Base-by-base conservation (phyloP, 2,888 invertebrate species). In the Gymnocheta viridis region DNA sequence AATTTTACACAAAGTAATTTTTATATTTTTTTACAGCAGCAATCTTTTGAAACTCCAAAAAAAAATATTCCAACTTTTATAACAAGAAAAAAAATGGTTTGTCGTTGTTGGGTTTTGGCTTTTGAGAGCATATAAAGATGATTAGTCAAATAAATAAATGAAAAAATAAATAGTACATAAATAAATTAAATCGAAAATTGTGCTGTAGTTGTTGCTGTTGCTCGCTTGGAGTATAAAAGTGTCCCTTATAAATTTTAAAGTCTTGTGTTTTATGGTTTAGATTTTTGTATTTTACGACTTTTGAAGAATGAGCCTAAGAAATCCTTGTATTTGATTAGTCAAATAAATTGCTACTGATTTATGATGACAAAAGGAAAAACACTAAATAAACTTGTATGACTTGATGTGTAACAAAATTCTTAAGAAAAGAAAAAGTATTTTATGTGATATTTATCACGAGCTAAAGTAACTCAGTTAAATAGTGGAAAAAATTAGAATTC, bases 1-100 rank as follows among this genome's bases (percentile, higher is more conserved):
- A 84, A 82, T 56, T 82, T 38, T 85, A 62, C 54, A 70, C 51
- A 82, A 84, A 79, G 51, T 73, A 47, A 38, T 69, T 47, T 51
- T 41, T 41, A 44, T 32, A 44, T 67, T 51, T 56, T 70, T 66
- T 66, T 58, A 35, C 24, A 24, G n/a, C 56, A 44, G 7, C 60
- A n/a, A n/a, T 51, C 22, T 54, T 67, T 47, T 41, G 0, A 7
- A 22, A 32, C 38, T 54, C 35, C 19, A n/a, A 32, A 51, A 32
- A 24, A 27, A 38, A 38, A 51, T 60, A 24, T 66, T 66, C 17
- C 38, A 60, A 49, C 66, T 74, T 69, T 69, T 54, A 66, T 69
- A 41, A n/a, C n/a, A n/a, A n/a, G n/a, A 81, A 44, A 67, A 51
- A 51, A 79, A 79, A 66, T 47, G 44, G 29, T 54, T 62, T 60